Evolutionary conservation across 1,140 invertebrate species (phyloP).

Genomic region (Daktulosphaira vitifoliae): DNA sequence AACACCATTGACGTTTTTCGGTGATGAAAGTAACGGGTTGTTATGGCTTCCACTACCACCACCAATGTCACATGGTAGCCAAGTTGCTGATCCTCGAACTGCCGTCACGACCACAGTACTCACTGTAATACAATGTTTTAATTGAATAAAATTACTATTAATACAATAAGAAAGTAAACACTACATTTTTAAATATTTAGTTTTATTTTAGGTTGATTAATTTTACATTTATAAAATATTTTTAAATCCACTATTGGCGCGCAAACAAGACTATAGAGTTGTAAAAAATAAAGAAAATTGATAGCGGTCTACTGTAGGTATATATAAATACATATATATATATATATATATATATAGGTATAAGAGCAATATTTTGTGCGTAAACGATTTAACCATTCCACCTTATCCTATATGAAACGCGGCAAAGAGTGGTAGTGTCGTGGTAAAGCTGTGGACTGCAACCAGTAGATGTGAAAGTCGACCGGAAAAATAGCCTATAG

Average conservation of each 20-base stretch:
- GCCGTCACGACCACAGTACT: slow-evolving; percentile 57
- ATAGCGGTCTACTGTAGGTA: too few species aligned
- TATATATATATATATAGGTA: too few species aligned
- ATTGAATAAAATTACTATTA: too few species aligned
- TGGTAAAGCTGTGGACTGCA: neutral
- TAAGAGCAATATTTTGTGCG: neutral
- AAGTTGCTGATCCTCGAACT: slow-evolving; percentile 61
- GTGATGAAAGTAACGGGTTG: neutral
- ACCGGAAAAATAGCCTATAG: slow-evolving; percentile 13
- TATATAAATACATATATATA: neutral
- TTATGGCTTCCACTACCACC: slow-evolving; percentile 1
- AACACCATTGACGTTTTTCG: neutral
- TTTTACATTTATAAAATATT: too few species aligned
- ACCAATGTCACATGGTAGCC: slow-evolving; percentile 66
- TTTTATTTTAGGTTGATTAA: too few species aligned
- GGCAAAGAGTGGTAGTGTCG: too few species aligned
- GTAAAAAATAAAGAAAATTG: too few species aligned
- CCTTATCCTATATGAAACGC: too few species aligned
- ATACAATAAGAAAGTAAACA: too few species aligned
- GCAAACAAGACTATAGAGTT: too few species aligned
- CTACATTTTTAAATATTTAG: too few species aligned
- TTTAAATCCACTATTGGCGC: too few species aligned
- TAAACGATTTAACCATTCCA: slow-evolving; percentile 19
- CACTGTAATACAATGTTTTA: slow-evolving; percentile 46
- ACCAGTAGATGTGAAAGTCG: neutral